These are phyloP conservation scores for Myathropa florea DNA, from an alignment of 2,888 invertebrate species.

Conservation along the genomic window DNA sequence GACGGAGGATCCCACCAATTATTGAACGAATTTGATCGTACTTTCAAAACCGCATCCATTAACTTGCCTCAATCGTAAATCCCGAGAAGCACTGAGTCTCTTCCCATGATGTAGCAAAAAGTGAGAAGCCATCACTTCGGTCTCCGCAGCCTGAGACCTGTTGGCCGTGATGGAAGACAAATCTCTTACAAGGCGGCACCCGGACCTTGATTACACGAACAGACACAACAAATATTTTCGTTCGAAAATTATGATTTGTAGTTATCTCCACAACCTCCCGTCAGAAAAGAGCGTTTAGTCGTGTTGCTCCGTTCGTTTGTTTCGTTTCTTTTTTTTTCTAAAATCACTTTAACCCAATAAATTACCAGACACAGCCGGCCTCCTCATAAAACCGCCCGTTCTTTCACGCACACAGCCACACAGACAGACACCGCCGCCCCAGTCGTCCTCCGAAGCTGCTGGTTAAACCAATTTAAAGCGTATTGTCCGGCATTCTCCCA, in stretches of 20 bases:
- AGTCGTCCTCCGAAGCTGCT: conserved; percentile 24
- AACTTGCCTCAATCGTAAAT: neutral
- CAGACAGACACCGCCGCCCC: neutral
- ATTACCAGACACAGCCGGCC: conserved; percentile 32
- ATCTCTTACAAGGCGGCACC: neutral
- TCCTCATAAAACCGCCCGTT: conserved; percentile 39
- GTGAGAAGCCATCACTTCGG: neutral
- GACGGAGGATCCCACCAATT: neutral
- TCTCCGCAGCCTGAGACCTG: neutral
- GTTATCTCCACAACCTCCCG: neutral
- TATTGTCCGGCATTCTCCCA: conserved; percentile 56
- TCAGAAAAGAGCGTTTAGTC: neutral
- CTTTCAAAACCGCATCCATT: neutral
- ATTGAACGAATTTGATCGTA: neutral
- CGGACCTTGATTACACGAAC: neutral
- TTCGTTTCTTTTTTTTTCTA: neutral
- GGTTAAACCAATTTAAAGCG: conserved; percentile 63
- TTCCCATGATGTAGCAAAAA: too few species aligned
- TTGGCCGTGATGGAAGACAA: neutral
- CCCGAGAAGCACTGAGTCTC: too few species aligned
- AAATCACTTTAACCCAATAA: conserved; percentile 57
- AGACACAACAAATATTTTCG: neutral
- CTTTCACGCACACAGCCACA: conserved; percentile 13
- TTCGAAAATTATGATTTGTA: neutral
- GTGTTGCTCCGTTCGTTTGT: neutral